Percentiles rank a stretch among this genome's conserved stretches.
phyloP scores from a whole-genome alignment of 2,797 vertebrate genomes.

The Microctenopoma steveboyesi region DNA sequence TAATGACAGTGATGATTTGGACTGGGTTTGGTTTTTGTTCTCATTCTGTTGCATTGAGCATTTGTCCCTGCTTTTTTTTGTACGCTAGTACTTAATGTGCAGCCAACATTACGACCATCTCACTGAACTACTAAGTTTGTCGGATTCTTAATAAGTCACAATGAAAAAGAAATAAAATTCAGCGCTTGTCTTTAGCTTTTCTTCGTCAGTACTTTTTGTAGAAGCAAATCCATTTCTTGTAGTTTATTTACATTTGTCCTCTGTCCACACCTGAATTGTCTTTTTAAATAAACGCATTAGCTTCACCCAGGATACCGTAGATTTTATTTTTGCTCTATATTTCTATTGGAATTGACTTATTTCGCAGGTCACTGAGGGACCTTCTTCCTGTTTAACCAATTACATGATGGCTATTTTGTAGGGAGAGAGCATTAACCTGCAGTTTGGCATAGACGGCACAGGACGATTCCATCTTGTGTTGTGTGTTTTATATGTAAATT shows the following conservation, averaged over 20 bases:
- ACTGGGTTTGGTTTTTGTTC: background rate
- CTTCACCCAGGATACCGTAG: background rate
- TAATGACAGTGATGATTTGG: background rate
- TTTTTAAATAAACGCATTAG: background rate
- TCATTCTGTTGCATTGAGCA: conserved; percentile 2
- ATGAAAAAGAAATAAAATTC: background rate
- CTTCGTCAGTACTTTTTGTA: background rate
- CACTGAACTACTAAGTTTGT: background rate
- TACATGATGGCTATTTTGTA: too few relatives aligned
- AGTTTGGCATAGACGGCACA: background rate
- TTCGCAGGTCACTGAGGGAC: background rate
- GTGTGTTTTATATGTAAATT: conserved; percentile 22
- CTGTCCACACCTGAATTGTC: background rate
- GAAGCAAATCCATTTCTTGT: background rate
- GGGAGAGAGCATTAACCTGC: background rate
- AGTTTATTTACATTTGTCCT: background rate
- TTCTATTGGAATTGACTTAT: background rate
- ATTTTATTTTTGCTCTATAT: background rate
- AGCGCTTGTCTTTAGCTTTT: background rate
- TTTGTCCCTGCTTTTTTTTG: conserved; percentile 20
- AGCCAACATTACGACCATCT: conserved; percentile 23
- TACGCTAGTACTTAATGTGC: conserved; percentile 12
- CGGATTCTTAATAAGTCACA: background rate
- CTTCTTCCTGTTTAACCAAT: background rate
- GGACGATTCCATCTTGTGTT: background rate